Evolutionary conservation across 1,140 invertebrate genomes (phyloP).

Genomic region (Plectus sambesii): DNA sequence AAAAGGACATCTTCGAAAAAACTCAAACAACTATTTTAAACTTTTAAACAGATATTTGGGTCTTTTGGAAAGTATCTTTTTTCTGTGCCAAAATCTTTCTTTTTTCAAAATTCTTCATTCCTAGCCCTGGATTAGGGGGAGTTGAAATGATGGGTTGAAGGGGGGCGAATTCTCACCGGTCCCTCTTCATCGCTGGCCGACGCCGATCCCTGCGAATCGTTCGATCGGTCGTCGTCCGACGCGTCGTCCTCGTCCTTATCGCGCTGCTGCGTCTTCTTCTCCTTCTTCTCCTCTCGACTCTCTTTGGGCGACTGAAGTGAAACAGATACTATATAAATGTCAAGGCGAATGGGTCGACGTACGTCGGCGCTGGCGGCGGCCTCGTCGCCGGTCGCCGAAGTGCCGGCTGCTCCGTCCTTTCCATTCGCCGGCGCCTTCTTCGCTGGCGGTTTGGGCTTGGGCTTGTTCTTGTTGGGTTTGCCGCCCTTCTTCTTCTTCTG

Average conservation of each 20-base stretch:
- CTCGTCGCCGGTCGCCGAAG: slow-evolving; percentile 43
- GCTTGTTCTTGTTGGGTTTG: slow-evolving; percentile 52
- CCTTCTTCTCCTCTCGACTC: slow-evolving; percentile 36
- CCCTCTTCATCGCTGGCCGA: slow-evolving; percentile 53
- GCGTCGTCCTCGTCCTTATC: slow-evolving; percentile 48
- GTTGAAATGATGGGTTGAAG: too few relatives aligned
- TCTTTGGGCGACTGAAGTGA: slow-evolving; percentile 12
- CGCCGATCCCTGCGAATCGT: slow-evolving; percentile 51
- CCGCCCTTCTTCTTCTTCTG: slow-evolving; percentile 52
- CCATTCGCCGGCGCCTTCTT: slow-evolving; percentile 49
- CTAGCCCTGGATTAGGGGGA: too few relatives aligned
- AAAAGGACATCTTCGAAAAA: too few relatives aligned
- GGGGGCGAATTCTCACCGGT: too few relatives aligned
- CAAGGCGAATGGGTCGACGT: too few relatives aligned
- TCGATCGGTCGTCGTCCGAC: slow-evolving; percentile 50
- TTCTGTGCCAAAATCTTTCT: too few relatives aligned
- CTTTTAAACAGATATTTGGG: too few relatives aligned
- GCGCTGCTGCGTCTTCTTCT: slow-evolving; percentile 47
- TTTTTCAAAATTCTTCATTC: too few relatives aligned
- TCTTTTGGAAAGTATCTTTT: too few relatives aligned
- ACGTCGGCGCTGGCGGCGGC: slow-evolving; percentile 47
- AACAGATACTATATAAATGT: slow-evolving; percentile 26
- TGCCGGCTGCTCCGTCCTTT: slow-evolving; percentile 30
- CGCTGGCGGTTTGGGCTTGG: slow-evolving; percentile 21
- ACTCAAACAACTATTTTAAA: too few relatives aligned